A percentile compares a stretch with the other conserved stretches of the same genome.
phyloP scores from a whole-genome alignment of 2,888 invertebrate genomes.

The Chironomus tentans region DNA sequence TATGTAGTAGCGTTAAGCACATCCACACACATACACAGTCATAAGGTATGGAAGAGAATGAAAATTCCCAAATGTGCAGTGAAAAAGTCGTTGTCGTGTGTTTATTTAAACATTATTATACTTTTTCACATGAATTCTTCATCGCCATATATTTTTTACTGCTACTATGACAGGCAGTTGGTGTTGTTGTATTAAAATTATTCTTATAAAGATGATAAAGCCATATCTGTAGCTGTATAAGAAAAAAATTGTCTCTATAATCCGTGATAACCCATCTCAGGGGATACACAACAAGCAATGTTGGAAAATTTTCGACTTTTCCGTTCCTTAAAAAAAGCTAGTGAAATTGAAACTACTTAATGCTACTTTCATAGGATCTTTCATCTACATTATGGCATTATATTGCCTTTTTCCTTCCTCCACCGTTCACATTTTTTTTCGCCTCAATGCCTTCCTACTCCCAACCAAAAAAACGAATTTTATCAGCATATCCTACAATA shows the following conservation, averaged over 20 bases:
- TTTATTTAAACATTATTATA: not conserved
- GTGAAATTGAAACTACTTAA: not conserved
- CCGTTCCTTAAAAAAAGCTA: not conserved
- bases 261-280: not conserved
- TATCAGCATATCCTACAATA: too few relatives aligned
- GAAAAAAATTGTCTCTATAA: not conserved
- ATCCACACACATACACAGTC: too few relatives aligned
- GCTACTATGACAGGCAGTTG: too few relatives aligned
- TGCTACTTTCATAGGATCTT: not conserved
- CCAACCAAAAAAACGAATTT: too few relatives aligned
- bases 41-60: not conserved
- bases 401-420: too few relatives aligned
- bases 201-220: not conserved
- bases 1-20: too few relatives aligned
- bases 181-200: not conserved
- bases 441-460: too few relatives aligned
- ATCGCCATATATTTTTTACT: not conserved
- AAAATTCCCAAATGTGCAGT: not conserved
- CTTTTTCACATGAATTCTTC: not conserved
- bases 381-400: too few relatives aligned
- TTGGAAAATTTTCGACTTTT: not conserved
- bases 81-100: not conserved
- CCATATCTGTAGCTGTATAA: not conserved
- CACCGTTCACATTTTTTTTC: too few relatives aligned
- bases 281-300: not conserved